These are phyloP conservation scores for Tromatobia lineatoria DNA, from an alignment of 2,888 invertebrate genomes.

Conservation along the genomic window DNA sequence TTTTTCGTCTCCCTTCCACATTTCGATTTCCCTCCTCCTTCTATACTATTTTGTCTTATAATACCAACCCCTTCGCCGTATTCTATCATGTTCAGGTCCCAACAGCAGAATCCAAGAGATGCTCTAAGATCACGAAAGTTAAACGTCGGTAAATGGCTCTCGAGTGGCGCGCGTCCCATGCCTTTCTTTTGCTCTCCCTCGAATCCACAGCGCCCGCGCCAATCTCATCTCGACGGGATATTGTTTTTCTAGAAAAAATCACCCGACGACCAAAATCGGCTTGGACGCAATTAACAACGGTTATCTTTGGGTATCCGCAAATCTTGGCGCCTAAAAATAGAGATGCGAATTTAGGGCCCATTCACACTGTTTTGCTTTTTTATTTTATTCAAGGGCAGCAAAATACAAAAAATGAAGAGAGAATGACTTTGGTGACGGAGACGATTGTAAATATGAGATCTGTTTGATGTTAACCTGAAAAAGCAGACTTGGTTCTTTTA, in stretches of 20 bases:
- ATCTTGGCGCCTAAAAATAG: constrained; percentile 42
- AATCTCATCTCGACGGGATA: constrained; percentile 73
- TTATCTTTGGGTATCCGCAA: constrained; percentile 70
- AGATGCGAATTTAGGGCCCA: neutral
- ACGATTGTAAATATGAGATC: no score
- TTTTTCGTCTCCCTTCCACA: constrained; percentile 61
- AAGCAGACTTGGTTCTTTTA: no score
- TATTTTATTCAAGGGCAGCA: neutral
- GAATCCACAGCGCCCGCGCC: constrained; percentile 24
- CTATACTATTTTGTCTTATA: constrained; percentile 45
- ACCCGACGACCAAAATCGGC: constrained; percentile 63
- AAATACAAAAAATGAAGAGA: neutral
- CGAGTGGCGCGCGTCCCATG: constrained; percentile 43
- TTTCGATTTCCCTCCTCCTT: constrained; percentile 47
- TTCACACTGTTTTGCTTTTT: neutral
- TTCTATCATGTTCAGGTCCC: constrained; percentile 41
- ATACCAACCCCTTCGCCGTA: constrained; percentile 61
- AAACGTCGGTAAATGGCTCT: constrained; percentile 76
- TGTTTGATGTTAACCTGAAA: neutral
- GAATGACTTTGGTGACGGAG: neutral
- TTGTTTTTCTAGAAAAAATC: constrained; percentile 74
- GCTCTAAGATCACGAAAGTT: constrained; percentile 71
- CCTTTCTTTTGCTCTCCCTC: neutral
- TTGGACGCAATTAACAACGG: constrained; percentile 73
- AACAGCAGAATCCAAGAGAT: constrained; percentile 20